A percentile compares a stretch with the other conserved stretches of the same genome.
Conservation (phyloP, 1,140 invertebrate genomes). For the Nephila pilipes region DNA sequence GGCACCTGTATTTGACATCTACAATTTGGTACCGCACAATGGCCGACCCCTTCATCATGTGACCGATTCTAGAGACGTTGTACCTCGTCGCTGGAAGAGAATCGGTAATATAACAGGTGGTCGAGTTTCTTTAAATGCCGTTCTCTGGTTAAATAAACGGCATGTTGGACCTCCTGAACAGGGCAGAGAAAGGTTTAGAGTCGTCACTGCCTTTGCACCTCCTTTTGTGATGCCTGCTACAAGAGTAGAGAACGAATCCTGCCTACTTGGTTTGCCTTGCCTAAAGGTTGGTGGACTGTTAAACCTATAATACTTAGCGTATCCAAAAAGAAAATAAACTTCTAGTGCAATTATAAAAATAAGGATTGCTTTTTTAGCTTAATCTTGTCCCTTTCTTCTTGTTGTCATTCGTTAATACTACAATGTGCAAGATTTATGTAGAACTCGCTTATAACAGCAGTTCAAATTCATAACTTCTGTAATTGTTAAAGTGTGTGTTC, state of each 20-base stretch:
- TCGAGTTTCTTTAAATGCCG: conserved; percentile 89
- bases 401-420: too few relatives aligned
- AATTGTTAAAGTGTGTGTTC: too few relatives aligned
- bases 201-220: conserved; percentile 91
- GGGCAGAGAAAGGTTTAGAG: conserved; percentile 78
- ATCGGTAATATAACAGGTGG: conserved; percentile 89
- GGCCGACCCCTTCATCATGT: neutral
- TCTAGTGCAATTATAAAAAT: too few relatives aligned
- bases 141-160: conserved; percentile 91
- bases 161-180: conserved; percentile 79
- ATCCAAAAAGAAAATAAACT: too few relatives aligned
- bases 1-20: conserved; percentile 78
- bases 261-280: conserved; percentile 86
- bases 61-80: neutral
- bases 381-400: too few relatives aligned
- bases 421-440: too few relatives aligned
- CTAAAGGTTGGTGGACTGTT: conserved; percentile 83
- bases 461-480: too few relatives aligned
- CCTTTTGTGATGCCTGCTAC: conserved; percentile 91
- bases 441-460: too few relatives aligned
- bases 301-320: too few relatives aligned
- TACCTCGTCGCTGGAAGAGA: conserved; percentile 84
- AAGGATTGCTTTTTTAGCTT: too few relatives aligned
- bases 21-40: conserved; percentile 76
- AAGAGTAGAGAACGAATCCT: conserved; percentile 81